These are phyloP conservation scores for Phalacrocorax brasilianus DNA, from an alignment of 2,113 vertebrate genomes.

Conservation along the genomic window DNA sequence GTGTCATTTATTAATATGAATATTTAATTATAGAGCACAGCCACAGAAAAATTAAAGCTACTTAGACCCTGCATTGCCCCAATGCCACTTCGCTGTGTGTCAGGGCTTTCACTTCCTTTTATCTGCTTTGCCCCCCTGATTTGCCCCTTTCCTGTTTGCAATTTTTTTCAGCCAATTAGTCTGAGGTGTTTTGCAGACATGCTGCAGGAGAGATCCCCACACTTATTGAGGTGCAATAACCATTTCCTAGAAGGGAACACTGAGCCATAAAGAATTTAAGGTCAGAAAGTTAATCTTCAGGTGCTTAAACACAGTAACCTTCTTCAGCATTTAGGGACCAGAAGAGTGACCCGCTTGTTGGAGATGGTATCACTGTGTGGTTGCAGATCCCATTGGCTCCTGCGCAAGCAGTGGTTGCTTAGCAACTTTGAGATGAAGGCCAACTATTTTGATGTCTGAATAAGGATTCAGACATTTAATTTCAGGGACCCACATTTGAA, in stretches of 20 bases:
- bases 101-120: not conserved
- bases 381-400: fast-evolving
- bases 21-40: not conserved
- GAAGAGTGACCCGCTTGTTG: not conserved
- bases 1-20: not conserved
- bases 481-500: not conserved
- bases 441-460: not conserved
- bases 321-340: not conserved
- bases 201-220: not conserved
- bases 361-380: fast-evolving
- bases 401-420: not conserved
- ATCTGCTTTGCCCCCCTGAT: not conserved
- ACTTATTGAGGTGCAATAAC: not conserved
- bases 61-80: not conserved
- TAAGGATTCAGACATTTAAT: not conserved
- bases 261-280: not conserved
- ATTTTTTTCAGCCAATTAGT: not conserved
- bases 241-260: not conserved
- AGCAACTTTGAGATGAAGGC: slow-evolving; percentile 23
- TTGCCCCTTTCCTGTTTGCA: not conserved
- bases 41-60: not conserved
- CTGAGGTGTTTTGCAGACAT: not conserved
- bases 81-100: fast-evolving
- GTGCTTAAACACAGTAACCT: not conserved
- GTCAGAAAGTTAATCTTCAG: not conserved